Percentiles rank a stretch among this genome's conserved stretches.
Conservation (phyloP, 2,113 vertebrate species). For the Lagenorhynchus albirostris region DNA sequence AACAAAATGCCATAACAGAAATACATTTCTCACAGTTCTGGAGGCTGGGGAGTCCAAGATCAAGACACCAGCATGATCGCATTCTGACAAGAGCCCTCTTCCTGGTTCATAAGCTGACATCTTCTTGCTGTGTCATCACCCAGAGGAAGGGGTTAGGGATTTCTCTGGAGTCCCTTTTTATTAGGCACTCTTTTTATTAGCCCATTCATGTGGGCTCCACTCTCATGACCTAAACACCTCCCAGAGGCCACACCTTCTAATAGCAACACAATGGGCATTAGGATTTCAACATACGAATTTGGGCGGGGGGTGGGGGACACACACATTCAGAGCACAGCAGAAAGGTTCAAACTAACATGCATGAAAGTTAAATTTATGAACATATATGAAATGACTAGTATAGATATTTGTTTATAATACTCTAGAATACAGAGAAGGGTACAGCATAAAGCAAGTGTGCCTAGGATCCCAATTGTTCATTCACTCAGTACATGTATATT, state of each 20-base stretch:
- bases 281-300: not conserved
- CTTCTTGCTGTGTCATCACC: not conserved
- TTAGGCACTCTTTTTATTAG: not conserved
- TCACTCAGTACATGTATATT: not conserved
- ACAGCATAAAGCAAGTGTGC: not conserved
- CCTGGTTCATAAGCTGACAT: not conserved
- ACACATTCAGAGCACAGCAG: not conserved
- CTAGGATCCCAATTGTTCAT: not conserved
- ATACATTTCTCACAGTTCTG: not conserved
- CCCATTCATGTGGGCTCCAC: not conserved
- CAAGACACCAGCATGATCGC: not conserved
- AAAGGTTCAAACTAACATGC: conserved; percentile 35
- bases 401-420: not conserved
- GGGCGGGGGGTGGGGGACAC: not conserved
- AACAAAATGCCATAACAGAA: not conserved
- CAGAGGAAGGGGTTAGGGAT: not conserved
- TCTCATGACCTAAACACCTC: not conserved
- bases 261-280: not conserved
- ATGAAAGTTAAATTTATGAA: not conserved
- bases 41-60: not conserved
- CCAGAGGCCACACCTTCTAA: not conserved
- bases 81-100: not conserved
- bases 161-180: not conserved
- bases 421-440: not conserved
- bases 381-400: not conserved